Evolutionary conservation across 2,113 vertebrate genomes (phyloP), one percentile per base, ranked within the genome.

Genomic region (Brachypteracias leptosomus): DNA sequence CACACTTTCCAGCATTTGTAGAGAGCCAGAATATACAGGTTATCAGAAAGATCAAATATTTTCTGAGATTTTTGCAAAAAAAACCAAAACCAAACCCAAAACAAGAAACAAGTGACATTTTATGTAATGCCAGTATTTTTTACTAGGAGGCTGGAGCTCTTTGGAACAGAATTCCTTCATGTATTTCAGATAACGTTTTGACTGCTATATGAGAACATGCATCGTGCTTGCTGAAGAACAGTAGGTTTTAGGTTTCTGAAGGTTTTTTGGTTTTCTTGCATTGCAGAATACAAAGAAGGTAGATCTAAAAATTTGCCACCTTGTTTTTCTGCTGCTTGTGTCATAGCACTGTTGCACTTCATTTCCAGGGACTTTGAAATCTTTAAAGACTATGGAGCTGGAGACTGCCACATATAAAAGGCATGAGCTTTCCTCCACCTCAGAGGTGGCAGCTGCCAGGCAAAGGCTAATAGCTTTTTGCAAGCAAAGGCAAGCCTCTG

Each of bases 401-500:
- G 76, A 87, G 52, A 35, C 47, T 76, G 33, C 24, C n/a, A 22
- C 0, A 0, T 51, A 54, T 25, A 42, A 93, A 95, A 95, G 35
- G 52, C 8, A 1, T 24, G 65, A 93, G 73, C n/a, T 70, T 90
- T 83, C 49, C 58, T 85, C 51, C 62, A 70, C 44, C 89, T 79
- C 21, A 28, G 68, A 92, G 75, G 33, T 25, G 38, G 84, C 80
- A 92, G 65, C 76, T 95, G 59, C 55, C 72, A 66, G 88, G 31
- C 29, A 85, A 88, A 92, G 76, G 72, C 86, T 95, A 84, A 92
- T 75, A 61, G 73, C 51, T 92, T 93, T 91, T 58, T 81, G 42
- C 42, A 57, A 86, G 76, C 42, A 81, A 74, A 84, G 73, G 47
- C 81, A 84, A 86, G 36, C 24, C 55, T 92, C 76, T 81, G 68